phyloP scores from a whole-genome alignment of 2,888 invertebrate species.

The Hybos culiciformis region DNA sequence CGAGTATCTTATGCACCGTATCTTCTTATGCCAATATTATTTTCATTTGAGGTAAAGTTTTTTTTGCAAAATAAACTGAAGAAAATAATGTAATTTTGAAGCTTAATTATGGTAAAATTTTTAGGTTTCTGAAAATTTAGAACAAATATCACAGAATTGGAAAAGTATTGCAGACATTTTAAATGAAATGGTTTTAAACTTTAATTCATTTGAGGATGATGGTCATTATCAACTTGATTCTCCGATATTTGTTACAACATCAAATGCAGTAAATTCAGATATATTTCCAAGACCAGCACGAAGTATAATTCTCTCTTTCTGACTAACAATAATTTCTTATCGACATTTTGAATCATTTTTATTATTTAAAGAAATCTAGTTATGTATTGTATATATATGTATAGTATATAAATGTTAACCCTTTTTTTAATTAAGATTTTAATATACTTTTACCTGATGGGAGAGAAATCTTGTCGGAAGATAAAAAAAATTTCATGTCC shows the following conservation, averaged over 20 bases:
- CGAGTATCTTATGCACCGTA: constrained; percentile 13
- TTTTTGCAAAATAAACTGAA: no score
- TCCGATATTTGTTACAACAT: neutral
- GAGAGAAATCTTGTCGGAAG: no score
- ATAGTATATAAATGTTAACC: no score
- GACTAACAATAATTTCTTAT: no score
- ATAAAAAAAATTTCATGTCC: no score
- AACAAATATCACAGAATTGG: constrained; percentile 11
- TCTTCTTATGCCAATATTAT: constrained; percentile 11
- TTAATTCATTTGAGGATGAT: constrained; percentile 4
- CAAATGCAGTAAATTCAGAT: neutral
- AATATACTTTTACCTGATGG: no score
- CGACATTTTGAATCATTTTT: no score
- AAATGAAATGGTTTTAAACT: constrained; percentile 12
- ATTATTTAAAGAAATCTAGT: no score
- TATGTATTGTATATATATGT: no score
- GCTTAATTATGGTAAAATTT: neutral
- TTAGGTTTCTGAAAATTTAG: neutral
- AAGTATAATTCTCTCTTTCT: no score
- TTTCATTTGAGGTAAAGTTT: constrained; percentile 6
- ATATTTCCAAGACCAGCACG: no score
- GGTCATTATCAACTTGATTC: constrained; percentile 4
- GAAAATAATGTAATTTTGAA: neutral
- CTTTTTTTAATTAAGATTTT: no score
- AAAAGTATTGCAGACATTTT: constrained; percentile 10